phyloP scores from a whole-genome alignment of 2,113 vertebrate genomes.

The human region DNA sequence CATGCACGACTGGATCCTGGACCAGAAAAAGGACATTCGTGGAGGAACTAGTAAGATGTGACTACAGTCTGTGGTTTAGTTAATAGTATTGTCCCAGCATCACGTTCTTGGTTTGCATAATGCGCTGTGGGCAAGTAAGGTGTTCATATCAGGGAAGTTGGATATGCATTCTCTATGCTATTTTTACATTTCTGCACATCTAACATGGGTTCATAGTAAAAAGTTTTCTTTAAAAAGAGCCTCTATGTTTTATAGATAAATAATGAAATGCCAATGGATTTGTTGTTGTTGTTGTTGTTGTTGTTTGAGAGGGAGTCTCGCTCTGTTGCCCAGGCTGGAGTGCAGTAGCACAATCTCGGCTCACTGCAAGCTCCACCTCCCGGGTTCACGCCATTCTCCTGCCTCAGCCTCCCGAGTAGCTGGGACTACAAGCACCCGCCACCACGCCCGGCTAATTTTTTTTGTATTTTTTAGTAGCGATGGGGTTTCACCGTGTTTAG shows the following conservation, averaged over 20 bases:
- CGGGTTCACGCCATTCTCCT: too few species aligned
- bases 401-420: too few species aligned
- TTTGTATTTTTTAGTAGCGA: too few species aligned
- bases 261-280: background rate
- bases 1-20: background rate
- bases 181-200: background rate
- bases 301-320: too few species aligned
- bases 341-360: too few species aligned
- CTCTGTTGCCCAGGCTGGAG: too few species aligned
- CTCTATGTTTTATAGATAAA: background rate
- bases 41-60: background rate
- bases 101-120: background rate
- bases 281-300: too few species aligned
- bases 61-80: background rate
- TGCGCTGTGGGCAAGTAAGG: background rate
- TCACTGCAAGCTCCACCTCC: too few species aligned
- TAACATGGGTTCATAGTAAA: conserved; percentile 32
- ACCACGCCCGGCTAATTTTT: too few species aligned
- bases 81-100: fast-evolving
- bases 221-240: background rate
- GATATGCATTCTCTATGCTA: background rate
- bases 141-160: background rate
- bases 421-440: too few species aligned
- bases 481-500: too few species aligned
- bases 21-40: background rate